Conservation (phyloP, 2,797 vertebrate species). For the Benthosema pterotum region DNA sequence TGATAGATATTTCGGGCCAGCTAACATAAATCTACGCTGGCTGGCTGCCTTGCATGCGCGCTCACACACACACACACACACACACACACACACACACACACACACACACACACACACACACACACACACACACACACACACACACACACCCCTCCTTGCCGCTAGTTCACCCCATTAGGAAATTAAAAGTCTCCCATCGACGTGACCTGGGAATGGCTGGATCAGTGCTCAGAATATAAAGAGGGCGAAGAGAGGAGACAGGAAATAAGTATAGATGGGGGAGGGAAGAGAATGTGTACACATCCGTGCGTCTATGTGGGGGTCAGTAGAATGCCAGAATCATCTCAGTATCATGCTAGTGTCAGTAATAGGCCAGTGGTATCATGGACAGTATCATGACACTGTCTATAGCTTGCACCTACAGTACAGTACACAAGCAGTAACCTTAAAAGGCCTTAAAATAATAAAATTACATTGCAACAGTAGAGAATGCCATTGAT, state of each 20-base stretch:
- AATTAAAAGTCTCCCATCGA: conserved; percentile 71
- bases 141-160: conserved; percentile 22
- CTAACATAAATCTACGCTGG: no score
- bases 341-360: no score
- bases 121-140: conserved; percentile 2
- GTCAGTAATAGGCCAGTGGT: no score
- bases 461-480: no score
- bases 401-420: no score
- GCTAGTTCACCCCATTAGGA: conserved; percentile 71
- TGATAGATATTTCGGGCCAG: no score
- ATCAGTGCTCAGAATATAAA: conserved; percentile 58
- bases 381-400: no score
- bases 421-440: no score
- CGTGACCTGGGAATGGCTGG: conserved; percentile 49
- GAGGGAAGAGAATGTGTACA: conserved; percentile 5
- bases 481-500: no score
- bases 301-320: conserved; percentile 8
- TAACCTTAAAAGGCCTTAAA: no score
- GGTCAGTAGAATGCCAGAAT: no score
- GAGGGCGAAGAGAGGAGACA: conserved; percentile 11
- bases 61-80: background rate
- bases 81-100: background rate
- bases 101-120: conserved; percentile 7
- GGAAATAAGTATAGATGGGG: background rate
- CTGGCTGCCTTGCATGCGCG: no score